Conservation (phyloP, 2,113 vertebrate genomes). For the Gorsachius goisagi region DNA sequence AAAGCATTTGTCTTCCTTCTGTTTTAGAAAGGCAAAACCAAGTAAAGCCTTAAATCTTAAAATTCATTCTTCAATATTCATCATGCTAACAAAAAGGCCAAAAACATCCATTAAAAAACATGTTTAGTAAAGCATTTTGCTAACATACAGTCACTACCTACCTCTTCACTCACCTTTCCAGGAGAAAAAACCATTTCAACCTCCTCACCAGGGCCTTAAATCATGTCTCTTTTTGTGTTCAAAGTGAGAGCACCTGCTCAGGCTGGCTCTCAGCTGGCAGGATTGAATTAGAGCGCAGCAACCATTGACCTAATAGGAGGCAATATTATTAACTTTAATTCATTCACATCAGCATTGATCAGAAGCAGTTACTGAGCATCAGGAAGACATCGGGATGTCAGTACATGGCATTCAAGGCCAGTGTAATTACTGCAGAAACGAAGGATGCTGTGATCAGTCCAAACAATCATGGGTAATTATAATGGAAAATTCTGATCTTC, state of each 20-base stretch:
- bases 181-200: accelerated
- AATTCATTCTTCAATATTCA: not conserved
- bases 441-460: not conserved
- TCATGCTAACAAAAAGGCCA: not conserved
- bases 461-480: not conserved
- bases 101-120: not conserved
- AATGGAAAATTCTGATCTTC: not conserved
- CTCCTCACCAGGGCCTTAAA: not conserved
- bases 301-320: not conserved
- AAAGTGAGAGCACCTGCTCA: slow-evolving; percentile 1
- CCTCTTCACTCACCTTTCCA: not conserved
- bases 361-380: not conserved
- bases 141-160: not conserved
- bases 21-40: not conserved
- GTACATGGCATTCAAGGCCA: not conserved
- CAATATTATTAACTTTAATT: slow-evolving; percentile 33
- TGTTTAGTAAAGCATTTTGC: not conserved
- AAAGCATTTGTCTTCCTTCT: not conserved
- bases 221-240: not conserved
- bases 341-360: slow-evolving; percentile 24
- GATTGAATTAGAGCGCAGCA: slow-evolving; percentile 3
- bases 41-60: not conserved
- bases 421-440: not conserved
- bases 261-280: not conserved
- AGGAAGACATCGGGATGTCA: not conserved